Conservation (phyloP, 2,113 vertebrate species). For the Labeo rohita region DNA sequence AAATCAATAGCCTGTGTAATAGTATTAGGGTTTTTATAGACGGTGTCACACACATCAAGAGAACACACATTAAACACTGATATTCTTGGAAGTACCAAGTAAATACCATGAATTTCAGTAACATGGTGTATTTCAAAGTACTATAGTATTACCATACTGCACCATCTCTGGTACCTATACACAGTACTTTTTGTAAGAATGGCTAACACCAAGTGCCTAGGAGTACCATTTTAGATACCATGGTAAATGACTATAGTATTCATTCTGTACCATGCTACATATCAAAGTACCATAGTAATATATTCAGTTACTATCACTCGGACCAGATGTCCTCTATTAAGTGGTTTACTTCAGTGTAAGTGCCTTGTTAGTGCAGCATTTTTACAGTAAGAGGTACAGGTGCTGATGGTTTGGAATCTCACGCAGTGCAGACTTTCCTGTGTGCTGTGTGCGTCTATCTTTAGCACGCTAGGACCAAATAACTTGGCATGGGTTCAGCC, state of each 20-base stretch:
- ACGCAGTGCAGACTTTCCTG: slow-evolving; percentile 21
- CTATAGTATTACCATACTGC: too few species aligned
- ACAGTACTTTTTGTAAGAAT: background rate
- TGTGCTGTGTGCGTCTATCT: slow-evolving; percentile 66
- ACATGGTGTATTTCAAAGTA: too few species aligned
- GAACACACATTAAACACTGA: too few species aligned
- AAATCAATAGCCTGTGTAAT: slow-evolving; percentile 42
- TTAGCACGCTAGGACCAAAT: slow-evolving; percentile 65
- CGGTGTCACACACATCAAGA: too few species aligned
- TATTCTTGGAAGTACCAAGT: too few species aligned
- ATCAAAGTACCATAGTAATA: background rate
- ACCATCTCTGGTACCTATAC: background rate
- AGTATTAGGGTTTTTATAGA: slow-evolving; percentile 2
- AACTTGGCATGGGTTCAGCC: slow-evolving; percentile 59
- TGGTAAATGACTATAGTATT: background rate
- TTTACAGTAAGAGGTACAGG: slow-evolving; percentile 17
- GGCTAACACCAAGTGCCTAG: too few species aligned
- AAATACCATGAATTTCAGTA: too few species aligned
- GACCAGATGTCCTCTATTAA: background rate
- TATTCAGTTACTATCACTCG: background rate
- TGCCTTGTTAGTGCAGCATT: background rate
- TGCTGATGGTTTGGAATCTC: slow-evolving; percentile 17
- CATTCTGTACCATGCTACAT: background rate
- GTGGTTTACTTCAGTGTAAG: background rate
- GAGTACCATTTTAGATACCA: too few species aligned